These are phyloP conservation scores for Tachina lurida DNA, from an alignment of 2,888 invertebrate species.

Conservation along the genomic window DNA sequence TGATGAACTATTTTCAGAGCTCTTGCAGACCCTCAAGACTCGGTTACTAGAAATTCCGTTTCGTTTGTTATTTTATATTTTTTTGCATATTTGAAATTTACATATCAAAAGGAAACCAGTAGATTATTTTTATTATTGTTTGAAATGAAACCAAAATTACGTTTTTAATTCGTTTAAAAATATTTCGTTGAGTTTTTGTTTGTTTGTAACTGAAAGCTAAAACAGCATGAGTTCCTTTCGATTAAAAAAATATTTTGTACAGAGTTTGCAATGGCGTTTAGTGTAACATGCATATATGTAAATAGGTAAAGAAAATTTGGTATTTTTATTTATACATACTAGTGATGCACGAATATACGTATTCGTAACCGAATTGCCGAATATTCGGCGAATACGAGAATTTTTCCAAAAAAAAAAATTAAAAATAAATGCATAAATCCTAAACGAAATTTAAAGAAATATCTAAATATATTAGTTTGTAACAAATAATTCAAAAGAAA, in stretches of 20 bases:
- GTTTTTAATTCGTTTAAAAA: conserved; percentile 60
- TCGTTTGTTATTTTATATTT: neutral
- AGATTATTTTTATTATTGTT: conserved; percentile 48
- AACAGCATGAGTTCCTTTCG: conserved; percentile 55
- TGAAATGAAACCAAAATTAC: conserved; percentile 41
- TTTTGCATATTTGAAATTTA: conserved; percentile 23
- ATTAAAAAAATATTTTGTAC: conserved; percentile 10
- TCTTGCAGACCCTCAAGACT: conserved; percentile 47
- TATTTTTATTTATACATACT: no score
- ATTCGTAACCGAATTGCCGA: no score
- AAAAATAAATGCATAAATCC: no score
- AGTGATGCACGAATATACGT: no score
- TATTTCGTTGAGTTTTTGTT: conserved; percentile 8
- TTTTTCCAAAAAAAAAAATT: no score
- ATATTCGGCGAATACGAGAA: no score
- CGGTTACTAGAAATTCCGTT: conserved; percentile 7
- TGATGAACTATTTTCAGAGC: conserved; percentile 35
- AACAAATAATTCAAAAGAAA: no score
- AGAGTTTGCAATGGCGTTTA: conserved; percentile 1
- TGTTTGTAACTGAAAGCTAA: conserved; percentile 26
- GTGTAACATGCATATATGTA: neutral
- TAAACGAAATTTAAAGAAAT: no score
- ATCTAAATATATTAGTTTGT: no score
- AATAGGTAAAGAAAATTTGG: neutral
- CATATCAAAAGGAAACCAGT: conserved; percentile 52